A percentile compares a stretch with the other conserved stretches of the same genome.
These are phyloP conservation scores for Cydia strobilella DNA, from an alignment of 1,140 invertebrate genomes.

Conservation along the genomic window DNA sequence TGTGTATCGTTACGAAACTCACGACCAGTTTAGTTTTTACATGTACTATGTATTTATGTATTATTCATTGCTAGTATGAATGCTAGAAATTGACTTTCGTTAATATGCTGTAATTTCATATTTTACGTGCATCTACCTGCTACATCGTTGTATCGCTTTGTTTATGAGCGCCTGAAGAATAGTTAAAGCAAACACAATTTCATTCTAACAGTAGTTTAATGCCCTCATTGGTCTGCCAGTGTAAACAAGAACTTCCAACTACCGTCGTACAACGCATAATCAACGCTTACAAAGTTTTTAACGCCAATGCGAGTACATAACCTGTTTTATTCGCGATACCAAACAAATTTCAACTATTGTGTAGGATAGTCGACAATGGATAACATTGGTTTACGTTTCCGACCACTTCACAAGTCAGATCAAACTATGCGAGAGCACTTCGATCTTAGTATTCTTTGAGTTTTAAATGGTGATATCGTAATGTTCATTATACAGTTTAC, in stretches of 20 bases:
- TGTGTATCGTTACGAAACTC: no score
- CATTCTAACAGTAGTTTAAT: conserved; percentile 25
- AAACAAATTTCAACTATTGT: conserved; percentile 24
- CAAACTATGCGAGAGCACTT: background rate
- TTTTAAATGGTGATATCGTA: background rate
- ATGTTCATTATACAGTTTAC: no score
- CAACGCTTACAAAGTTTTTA: conserved; percentile 31
- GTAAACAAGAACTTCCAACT: conserved; percentile 19
- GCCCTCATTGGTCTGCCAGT: conserved; percentile 14
- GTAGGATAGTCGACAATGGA: conserved; percentile 9
- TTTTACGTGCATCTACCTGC: background rate
- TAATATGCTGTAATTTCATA: background rate
- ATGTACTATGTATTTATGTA: background rate
- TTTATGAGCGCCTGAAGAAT: conserved; percentile 24
- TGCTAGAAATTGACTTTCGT: background rate
- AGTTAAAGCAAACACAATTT: conserved; percentile 31
- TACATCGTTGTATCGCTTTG: conserved; percentile 1
- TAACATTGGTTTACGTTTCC: conserved; percentile 10
- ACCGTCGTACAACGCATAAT: conserved; percentile 2
- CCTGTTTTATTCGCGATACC: conserved; percentile 5
- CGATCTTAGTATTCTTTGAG: background rate
- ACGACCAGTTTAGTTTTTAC: no score
- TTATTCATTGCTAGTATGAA: background rate
- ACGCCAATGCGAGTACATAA: background rate
- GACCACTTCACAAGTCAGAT: background rate